phyloP scores from a whole-genome alignment of 2,888 invertebrate species.

The Drosophila histrio region DNA sequence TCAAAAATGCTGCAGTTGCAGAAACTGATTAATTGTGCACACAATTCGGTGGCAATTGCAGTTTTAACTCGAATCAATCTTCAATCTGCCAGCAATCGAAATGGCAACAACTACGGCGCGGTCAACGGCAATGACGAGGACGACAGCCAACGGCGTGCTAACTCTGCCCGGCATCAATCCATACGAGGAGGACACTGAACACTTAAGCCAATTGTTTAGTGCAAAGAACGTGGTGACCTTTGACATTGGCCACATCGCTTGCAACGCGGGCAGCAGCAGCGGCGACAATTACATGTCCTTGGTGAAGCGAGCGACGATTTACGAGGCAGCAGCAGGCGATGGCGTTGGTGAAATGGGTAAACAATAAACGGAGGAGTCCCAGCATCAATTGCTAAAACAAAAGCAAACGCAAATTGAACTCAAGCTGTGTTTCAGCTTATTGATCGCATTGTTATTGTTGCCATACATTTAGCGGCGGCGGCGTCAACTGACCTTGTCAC shows the following conservation, averaged over 20 bases:
- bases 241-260: slow-evolving; percentile 66
- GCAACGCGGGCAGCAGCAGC: slow-evolving; percentile 80
- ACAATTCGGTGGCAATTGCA: slow-evolving; percentile 32
- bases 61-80: slow-evolving; percentile 1
- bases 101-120: slow-evolving; percentile 29
- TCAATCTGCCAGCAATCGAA: slow-evolving; percentile 10
- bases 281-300: slow-evolving; percentile 84
- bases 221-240: slow-evolving; percentile 68
- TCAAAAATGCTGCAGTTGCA: slow-evolving; percentile 64
- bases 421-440: slow-evolving; percentile 42
- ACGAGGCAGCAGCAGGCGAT: slow-evolving; percentile 28
- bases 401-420: slow-evolving; percentile 1
- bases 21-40: slow-evolving; percentile 41
- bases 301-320: slow-evolving; percentile 81
- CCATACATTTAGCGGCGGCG: slow-evolving; percentile 37
- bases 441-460: slow-evolving; percentile 49
- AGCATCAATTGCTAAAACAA: neutral
- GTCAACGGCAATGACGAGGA: slow-evolving; percentile 8
- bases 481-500: slow-evolving; percentile 68
- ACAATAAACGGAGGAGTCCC: neutral
- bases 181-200: slow-evolving; percentile 77
- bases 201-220: slow-evolving; percentile 67
- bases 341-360: slow-evolving; percentile 26
- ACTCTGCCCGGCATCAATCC: slow-evolving; percentile 38
- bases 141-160: slow-evolving; percentile 29